Percentiles rank a stretch among this genome's conserved stretches.
phyloP scores from a whole-genome alignment of 2,888 invertebrate genomes.

The Byasa hedistus region DNA sequence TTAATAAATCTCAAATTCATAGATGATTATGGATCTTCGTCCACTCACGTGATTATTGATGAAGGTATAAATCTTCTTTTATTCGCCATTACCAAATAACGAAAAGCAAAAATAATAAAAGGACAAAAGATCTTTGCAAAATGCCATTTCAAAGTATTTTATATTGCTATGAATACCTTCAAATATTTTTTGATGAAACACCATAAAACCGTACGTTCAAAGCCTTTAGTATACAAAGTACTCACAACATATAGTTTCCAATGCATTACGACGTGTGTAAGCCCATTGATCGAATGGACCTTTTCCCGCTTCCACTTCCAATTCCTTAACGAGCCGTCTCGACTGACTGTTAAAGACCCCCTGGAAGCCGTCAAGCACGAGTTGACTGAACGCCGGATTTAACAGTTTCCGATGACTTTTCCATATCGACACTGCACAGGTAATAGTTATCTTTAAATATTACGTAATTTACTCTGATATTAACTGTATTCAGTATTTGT shows the following conservation, averaged over 20 bases:
- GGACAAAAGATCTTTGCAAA: no score
- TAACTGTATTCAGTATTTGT: no score
- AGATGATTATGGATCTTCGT: background rate
- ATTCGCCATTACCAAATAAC: conserved; percentile 24
- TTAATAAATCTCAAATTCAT: no score
- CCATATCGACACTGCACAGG: conserved; percentile 42
- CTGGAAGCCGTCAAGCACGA: conserved; percentile 39
- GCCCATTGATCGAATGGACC: conserved; percentile 58
- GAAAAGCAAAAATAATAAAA: conserved; percentile 1
- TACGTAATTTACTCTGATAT: no score
- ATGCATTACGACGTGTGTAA: conserved; percentile 40
- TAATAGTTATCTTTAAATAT: no score
- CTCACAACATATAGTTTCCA: conserved; percentile 4
- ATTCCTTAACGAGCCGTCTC: conserved; percentile 35
- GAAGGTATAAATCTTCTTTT: background rate
- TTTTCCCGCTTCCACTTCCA: conserved; percentile 35
- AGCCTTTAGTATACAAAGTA: background rate
- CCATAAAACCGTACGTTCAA: no score
- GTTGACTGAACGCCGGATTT: conserved; percentile 43
- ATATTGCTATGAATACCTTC: no score
- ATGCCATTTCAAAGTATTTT: no score
- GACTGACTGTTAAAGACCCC: conserved; percentile 42
- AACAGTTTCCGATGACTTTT: conserved; percentile 42
- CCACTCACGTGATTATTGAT: background rate
- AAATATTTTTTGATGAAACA: no score